These are phyloP conservation scores for Phytoseiulus persimilis DNA, from an alignment of 2,888 invertebrate genomes.

Conservation along the genomic window DNA sequence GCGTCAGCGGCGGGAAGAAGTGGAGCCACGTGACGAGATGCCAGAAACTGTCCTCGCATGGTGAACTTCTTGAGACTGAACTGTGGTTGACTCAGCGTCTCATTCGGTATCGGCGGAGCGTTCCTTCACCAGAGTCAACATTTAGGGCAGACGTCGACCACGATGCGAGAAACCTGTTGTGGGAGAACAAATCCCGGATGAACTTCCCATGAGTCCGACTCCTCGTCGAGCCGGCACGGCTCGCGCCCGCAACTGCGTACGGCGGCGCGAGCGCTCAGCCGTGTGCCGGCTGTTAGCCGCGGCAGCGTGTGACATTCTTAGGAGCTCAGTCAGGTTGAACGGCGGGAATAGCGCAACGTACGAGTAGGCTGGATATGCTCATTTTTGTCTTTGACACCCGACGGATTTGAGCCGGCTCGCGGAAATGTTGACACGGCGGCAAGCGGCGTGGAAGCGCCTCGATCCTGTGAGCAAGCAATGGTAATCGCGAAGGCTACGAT, in stretches of 20 bases:
- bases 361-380: background rate
- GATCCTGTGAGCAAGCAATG: background rate
- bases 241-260: too few relatives aligned
- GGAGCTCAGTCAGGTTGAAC: background rate
- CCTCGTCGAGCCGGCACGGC: too few relatives aligned
- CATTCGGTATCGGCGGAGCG: too few relatives aligned
- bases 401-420: background rate
- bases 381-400: background rate
- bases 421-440: background rate
- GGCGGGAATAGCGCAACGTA: background rate
- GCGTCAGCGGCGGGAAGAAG: background rate
- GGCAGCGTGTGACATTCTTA: background rate
- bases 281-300: background rate
- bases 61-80: too few relatives aligned
- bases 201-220: too few relatives aligned
- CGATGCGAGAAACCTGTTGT: too few relatives aligned
- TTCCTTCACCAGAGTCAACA: too few relatives aligned
- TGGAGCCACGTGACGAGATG: too few relatives aligned
- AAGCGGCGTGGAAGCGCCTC: background rate
- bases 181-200: too few relatives aligned
- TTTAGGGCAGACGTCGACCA: too few relatives aligned
- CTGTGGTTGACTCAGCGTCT: too few relatives aligned
- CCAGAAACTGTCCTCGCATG: too few relatives aligned
- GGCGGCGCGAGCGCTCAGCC: background rate
- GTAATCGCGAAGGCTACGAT: background rate